A percentile compares a stretch with the other conserved stretches of the same genome.
Evolutionary conservation across 2,888 invertebrate species (phyloP).

Genomic region (Linnaemya vulpina): DNA sequence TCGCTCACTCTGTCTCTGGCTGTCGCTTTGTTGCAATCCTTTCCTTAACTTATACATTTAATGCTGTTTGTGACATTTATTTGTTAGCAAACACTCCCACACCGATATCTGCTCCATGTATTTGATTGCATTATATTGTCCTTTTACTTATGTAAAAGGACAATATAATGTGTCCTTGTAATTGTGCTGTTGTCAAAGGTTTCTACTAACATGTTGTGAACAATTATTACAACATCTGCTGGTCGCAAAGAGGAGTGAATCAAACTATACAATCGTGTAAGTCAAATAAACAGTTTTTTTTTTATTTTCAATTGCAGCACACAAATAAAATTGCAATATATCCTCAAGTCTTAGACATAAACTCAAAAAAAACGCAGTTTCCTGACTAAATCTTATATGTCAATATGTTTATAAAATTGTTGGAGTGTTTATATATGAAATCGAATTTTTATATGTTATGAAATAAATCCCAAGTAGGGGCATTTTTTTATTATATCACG

Average conservation of each 20-base stretch:
- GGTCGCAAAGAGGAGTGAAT: background rate
- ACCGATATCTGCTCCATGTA: background rate
- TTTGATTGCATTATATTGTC: slow-evolving; percentile 21
- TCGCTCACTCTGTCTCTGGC: no score
- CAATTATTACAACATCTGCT: slow-evolving; percentile 14
- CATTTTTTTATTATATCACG: no score
- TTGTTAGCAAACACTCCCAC: slow-evolving; percentile 13
- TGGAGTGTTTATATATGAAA: no score
- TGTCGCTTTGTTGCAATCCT: no score
- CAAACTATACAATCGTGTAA: background rate
- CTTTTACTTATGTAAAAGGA: slow-evolving; percentile 21
- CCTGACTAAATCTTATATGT: no score
- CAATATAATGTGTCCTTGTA: slow-evolving; percentile 12
- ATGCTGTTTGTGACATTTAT: background rate
- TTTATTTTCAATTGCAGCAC: no score
- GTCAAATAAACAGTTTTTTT: background rate
- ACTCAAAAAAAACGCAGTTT: no score
- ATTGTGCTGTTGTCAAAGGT: slow-evolving; percentile 3
- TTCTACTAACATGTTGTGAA: slow-evolving; percentile 40
- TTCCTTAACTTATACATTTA: background rate
- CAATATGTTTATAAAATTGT: no score
- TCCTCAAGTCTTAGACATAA: no score
- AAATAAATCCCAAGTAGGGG: no score
- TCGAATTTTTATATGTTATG: no score
- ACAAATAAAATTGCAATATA: no score